These are phyloP conservation scores for Myiozetetes cayanensis DNA, from an alignment of 2,113 vertebrate species.

Conservation along the genomic window DNA sequence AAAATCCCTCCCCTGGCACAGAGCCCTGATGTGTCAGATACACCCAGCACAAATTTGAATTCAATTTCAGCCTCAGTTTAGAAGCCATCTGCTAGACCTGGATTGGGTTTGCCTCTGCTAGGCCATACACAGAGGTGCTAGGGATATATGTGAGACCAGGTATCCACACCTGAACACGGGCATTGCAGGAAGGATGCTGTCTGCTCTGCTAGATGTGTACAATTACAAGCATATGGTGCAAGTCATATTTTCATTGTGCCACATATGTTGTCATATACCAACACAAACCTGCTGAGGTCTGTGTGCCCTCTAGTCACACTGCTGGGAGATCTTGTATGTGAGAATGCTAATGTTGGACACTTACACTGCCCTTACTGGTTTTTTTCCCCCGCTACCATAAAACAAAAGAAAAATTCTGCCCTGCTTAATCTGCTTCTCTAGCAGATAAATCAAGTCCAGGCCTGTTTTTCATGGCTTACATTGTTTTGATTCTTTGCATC, in stretches of 20 bases:
- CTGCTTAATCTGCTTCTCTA: background rate
- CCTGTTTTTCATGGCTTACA: background rate
- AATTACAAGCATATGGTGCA: background rate
- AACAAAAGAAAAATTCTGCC: background rate
- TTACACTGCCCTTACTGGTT: background rate
- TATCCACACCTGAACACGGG: background rate
- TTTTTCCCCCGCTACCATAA: fast-evolving
- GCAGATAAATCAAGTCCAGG: background rate
- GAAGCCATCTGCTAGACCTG: background rate
- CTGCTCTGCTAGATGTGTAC: background rate
- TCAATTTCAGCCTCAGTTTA: background rate
- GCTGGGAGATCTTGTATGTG: background rate
- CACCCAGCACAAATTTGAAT: background rate
- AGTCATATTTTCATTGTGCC: background rate
- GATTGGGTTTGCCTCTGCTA: background rate
- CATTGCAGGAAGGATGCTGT: background rate
- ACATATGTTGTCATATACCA: background rate
- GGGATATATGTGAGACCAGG: background rate
- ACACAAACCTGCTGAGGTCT: background rate
- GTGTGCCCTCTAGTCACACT: background rate
- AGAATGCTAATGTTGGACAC: background rate
- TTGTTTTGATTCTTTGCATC: background rate
- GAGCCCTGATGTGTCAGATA: too few relatives aligned
- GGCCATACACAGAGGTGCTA: background rate
- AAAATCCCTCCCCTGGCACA: background rate